phyloP scores from a whole-genome alignment of 2,113 vertebrate genomes.

The Pterocles burchelli region DNA sequence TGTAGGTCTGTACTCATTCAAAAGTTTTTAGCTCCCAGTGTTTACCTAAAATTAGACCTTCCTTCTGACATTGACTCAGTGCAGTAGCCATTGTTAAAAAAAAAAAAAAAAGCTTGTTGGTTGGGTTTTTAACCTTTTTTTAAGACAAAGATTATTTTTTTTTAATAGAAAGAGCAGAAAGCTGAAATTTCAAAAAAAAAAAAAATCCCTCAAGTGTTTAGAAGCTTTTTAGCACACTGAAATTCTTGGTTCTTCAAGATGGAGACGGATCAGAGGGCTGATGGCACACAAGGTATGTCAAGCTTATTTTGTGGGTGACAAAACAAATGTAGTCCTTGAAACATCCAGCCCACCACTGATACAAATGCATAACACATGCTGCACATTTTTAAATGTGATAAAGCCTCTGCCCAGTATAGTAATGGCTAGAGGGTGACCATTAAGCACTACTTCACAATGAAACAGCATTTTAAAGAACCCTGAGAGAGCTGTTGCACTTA shows the following conservation, averaged over 20 bases:
- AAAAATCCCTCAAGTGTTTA: neutral
- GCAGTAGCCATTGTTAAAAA: neutral
- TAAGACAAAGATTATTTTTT: neutral
- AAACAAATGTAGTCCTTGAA: neutral
- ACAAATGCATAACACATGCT: neutral
- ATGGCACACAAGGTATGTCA: accelerated
- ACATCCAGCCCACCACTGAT: neutral
- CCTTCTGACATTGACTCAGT: neutral
- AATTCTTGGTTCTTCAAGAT: neutral
- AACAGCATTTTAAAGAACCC: neutral
- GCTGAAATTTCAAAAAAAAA: neutral
- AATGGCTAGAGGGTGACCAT: neutral
- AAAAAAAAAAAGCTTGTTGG: neutral
- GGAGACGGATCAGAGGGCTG: neutral
- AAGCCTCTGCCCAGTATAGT: neutral
- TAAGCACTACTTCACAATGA: neutral
- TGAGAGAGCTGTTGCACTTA: neutral
- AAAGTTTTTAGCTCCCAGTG: neutral
- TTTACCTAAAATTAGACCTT: neutral
- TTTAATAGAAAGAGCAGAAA: neutral
- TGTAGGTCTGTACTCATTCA: neutral
- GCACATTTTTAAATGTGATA: neutral
- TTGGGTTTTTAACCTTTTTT: neutral
- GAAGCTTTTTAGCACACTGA: neutral
- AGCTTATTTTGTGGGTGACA: neutral